These are phyloP conservation scores for Zaprionus davidi DNA, from an alignment of 1,140 invertebrate genomes.

Conservation along the genomic window DNA sequence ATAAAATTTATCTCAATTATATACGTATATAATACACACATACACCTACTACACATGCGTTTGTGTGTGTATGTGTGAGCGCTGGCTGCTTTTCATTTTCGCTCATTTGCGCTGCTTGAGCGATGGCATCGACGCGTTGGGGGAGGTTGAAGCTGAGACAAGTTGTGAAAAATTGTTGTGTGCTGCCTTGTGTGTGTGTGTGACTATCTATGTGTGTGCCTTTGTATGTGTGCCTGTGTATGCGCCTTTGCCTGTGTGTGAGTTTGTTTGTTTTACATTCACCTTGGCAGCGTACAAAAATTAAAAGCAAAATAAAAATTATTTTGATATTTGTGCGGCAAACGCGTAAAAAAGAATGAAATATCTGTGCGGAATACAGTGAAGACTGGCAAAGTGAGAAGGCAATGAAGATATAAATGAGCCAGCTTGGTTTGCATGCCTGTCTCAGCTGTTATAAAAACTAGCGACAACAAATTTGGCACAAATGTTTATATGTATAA, in stretches of 20 bases:
- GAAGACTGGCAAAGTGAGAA: not conserved
- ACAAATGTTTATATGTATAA: no score
- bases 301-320: conserved; percentile 70
- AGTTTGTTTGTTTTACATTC: conserved; percentile 73
- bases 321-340: conserved; percentile 64
- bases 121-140: not conserved
- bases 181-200: not conserved
- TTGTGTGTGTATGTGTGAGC: conserved; percentile 17
- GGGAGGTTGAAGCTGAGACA: conserved; percentile 50
- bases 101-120: conserved; percentile 30
- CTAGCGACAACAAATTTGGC: no score
- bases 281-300: conserved; percentile 73
- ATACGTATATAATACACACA: conserved; percentile 51
- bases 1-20: conserved; percentile 83
- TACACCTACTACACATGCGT: conserved; percentile 19
- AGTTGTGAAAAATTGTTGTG: conserved; percentile 61
- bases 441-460: no score
- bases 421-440: no score
- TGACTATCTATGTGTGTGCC: not conserved
- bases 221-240: not conserved
- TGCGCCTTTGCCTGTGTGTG: not conserved
- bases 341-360: conserved; percentile 67
- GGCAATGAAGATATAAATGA: no score
- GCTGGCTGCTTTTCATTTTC: conserved; percentile 35
- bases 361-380: conserved; percentile 51